Conservation (phyloP, 2,888 invertebrate genomes). For the Phaonia tiefii region DNA sequence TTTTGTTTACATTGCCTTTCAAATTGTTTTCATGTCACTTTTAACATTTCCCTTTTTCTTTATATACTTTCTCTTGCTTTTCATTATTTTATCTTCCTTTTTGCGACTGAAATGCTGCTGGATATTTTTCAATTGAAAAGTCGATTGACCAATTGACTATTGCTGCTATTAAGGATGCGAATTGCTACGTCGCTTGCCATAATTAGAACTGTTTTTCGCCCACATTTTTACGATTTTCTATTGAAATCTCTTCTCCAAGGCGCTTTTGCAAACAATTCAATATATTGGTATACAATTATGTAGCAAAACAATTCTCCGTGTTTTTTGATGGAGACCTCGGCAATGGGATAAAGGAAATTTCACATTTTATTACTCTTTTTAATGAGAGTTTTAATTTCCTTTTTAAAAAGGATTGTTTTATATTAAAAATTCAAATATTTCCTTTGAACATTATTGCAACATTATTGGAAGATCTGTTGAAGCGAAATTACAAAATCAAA, state of each 20-base stretch:
- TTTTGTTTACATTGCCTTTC: too few relatives aligned
- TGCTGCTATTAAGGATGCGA: conserved; percentile 33
- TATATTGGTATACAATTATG: conserved; percentile 31
- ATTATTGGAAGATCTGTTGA: too few relatives aligned
- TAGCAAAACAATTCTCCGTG: not conserved
- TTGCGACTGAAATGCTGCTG: conserved; percentile 34
- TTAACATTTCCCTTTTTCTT: not conserved
- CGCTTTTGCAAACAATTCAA: conserved; percentile 9
- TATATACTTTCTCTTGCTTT: too few relatives aligned
- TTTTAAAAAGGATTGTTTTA: too few relatives aligned
- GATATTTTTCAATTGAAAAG: conserved; percentile 45
- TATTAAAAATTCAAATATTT: not conserved
- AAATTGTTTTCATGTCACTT: conserved; percentile 4
- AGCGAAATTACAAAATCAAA: too few relatives aligned
- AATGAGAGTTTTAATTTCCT: conserved; percentile 52
- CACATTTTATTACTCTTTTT: conserved; percentile 19
- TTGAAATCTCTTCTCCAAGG: not conserved
- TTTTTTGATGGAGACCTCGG: not conserved
- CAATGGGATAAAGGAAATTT: not conserved
- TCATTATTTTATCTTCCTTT: conserved; percentile 2
- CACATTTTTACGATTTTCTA: not conserved
- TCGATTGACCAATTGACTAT: conserved; percentile 34
- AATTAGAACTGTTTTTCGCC: conserved; percentile 41
- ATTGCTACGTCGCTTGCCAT: not conserved
- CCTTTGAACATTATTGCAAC: too few relatives aligned